Conservation (phyloP, 2,113 vertebrate genomes). For the Otolemur garnettii region DNA sequence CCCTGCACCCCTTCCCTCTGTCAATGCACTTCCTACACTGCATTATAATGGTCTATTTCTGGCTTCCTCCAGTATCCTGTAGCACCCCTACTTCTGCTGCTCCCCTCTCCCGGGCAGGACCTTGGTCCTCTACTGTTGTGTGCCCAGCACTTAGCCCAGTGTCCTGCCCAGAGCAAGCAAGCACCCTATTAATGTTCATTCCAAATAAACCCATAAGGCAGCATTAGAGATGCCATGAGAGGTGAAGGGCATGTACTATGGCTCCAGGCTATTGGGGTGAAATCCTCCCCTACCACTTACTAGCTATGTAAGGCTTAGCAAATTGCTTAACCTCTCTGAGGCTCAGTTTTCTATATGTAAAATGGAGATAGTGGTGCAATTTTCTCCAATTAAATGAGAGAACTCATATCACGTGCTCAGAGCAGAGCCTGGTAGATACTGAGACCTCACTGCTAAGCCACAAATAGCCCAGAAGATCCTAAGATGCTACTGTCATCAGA, state of each 20-base stretch:
- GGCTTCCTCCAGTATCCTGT: neutral
- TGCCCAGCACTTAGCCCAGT: no score
- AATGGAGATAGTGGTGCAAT: neutral
- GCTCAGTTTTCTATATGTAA: neutral
- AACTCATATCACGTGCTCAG: neutral
- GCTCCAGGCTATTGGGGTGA: neutral
- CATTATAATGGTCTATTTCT: neutral
- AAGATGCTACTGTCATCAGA: neutral
- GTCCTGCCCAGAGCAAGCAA: accelerated
- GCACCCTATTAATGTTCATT: neutral
- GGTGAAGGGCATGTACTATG: neutral
- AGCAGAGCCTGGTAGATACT: neutral
- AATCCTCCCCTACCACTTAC: neutral
- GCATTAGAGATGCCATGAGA: neutral
- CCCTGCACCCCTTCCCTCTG: neutral
- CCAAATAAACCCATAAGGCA: neutral
- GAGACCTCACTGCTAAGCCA: neutral
- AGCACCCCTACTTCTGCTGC: accelerated
- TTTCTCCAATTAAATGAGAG: neutral
- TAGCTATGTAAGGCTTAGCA: neutral
- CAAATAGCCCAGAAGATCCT: neutral
- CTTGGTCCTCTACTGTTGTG: neutral
- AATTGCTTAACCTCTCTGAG: neutral
- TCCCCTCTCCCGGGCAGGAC: neutral
- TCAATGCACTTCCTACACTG: neutral